Evolutionary conservation across 2,113 vertebrate species (phyloP).

Genomic region (Himantopus leucocephalus): DNA sequence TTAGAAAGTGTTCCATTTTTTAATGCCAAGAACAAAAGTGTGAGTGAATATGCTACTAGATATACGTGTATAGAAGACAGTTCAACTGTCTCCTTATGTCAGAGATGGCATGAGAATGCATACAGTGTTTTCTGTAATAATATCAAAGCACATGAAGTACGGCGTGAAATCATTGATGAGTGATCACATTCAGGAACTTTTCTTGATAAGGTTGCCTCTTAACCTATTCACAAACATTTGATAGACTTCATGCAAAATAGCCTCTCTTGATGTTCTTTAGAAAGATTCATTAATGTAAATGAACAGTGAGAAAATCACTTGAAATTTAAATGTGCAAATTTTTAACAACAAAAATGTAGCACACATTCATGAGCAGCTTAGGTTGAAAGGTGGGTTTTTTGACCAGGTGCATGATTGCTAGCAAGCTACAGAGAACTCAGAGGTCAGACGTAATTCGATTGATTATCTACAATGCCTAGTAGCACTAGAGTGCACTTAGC

Average conservation of each 20-base stretch:
- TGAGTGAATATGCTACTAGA: constrained; percentile 36
- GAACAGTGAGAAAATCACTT: neutral
- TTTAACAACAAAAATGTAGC: constrained; percentile 40
- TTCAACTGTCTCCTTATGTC: constrained; percentile 38
- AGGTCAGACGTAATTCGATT: constrained; percentile 27
- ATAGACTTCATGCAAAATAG: constrained; percentile 36
- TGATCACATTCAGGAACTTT: constrained; percentile 28
- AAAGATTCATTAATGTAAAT: constrained; percentile 43
- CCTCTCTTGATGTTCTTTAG: constrained; percentile 34
- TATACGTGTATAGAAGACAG: constrained; percentile 41
- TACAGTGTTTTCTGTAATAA: constrained; percentile 22
- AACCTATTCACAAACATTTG: constrained; percentile 35
- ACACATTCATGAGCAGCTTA: constrained; percentile 12
- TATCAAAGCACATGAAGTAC: constrained; percentile 36
- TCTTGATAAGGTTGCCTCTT: constrained; percentile 28
- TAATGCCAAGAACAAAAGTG: constrained; percentile 48
- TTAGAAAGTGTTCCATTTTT: constrained; percentile 42
- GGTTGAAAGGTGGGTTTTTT: constrained; percentile 21
- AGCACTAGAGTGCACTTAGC: constrained; percentile 20
- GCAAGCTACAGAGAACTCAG: constrained; percentile 33
- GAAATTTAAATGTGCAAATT: constrained; percentile 48
- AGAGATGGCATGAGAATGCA: constrained; percentile 37
- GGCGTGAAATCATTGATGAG: neutral
- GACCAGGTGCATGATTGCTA: constrained; percentile 1
- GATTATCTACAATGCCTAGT: constrained; percentile 5